Evolutionary conservation across 1,140 invertebrate species (phyloP), one percentile per base, ranked within the genome.

Genomic region (Ptiloglossa arizonensis): DNA sequence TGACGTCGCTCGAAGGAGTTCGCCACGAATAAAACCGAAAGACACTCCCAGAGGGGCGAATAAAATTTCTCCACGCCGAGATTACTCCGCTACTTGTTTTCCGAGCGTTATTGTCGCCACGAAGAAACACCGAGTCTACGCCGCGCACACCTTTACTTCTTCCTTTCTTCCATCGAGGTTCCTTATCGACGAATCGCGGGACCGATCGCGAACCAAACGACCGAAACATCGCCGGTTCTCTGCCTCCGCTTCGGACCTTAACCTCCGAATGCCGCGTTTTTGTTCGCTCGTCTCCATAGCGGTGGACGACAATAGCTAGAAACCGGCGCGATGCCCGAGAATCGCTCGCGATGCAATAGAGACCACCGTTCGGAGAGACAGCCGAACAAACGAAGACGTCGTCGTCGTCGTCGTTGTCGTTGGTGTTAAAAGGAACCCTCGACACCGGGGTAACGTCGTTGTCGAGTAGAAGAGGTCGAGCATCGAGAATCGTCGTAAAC

Each of bases 51-150:
- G 32, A 59, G 71, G 76, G 62, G 62, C 38, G 76, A 83, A 83
- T 83, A 85, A 83, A 81, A 85, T 81, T 83, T 66, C 74, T 64
- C 78, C 54, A 67, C 57, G 52, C 50, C 38, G 63, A 83, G 67
- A 77, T 83, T 83, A 69, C 78, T 67, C 44, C 48, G 46, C 62
- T 38, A 48, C 71, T 64, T 82, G 63, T 71, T 54, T 69, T 68
- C 38, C 67, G 35, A 24, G 56, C 68, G 72, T 38, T 79, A 72
- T 81, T 77, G 79, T 72, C 80, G 50, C 35, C 52, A 41, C 62
- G 41, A 46, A 29, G 69, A 71, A 56, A 54, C 48, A 46, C 19
- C 41, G 27, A 44, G 54, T 44, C 24, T 48, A 29, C 24, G 64
- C 13, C 22, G 6, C 6, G 38, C 48, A 38, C 63, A 19, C 38